Evolutionary conservation across 2,113 vertebrate genomes (phyloP), one percentile per base, ranked within the genome.

Genomic region (Atrichornis clamosus): DNA sequence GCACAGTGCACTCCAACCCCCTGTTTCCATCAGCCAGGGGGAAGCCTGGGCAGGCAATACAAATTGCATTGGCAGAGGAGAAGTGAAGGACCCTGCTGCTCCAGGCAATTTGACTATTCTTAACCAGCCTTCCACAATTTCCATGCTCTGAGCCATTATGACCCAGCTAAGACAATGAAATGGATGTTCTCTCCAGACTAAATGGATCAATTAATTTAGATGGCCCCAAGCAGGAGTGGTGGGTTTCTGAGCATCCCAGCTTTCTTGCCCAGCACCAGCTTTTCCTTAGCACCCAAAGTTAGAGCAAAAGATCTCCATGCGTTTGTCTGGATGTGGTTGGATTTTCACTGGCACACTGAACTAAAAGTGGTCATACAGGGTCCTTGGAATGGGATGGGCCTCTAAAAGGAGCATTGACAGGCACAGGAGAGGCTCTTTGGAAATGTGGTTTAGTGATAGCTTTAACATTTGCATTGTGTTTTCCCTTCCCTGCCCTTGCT

Each of bases 1-100:
- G 50, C 64, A 7, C 9, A 1, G 2, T 3, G 3, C 15, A 26
- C 18, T 37, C 27, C 46, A 41, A 68, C n/a, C 10, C 9, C 2
- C 14, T 4, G 4, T 39, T 78, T n/a, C 52, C n/a, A 2, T 0
- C 8, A 11, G 42, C 41, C 4, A 0, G 46, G 24, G 27, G 23
- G 23, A 55, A 64, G 33, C 28, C 41, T 44, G 32, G n/a, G 27
- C 15, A 9, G 7, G 4, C 20, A 16, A 20, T 7, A 55, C 22
- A 46, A 32, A n/a, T 9, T 67, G 44, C 44, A 41, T 41, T 69
- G 63, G 37, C 49, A 30, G 18, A 44, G 28, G 26, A 42, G 53
- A 32, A 26, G 30, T 2, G 2, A 53, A 89, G 28, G 46, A 27
- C 24, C 16, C 33, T 35, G 4, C 56, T 35, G 56, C 37, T 69